These are phyloP conservation scores for Siniperca chuatsi DNA, from an alignment of 2,113 vertebrate genomes.

Conservation along the genomic window DNA sequence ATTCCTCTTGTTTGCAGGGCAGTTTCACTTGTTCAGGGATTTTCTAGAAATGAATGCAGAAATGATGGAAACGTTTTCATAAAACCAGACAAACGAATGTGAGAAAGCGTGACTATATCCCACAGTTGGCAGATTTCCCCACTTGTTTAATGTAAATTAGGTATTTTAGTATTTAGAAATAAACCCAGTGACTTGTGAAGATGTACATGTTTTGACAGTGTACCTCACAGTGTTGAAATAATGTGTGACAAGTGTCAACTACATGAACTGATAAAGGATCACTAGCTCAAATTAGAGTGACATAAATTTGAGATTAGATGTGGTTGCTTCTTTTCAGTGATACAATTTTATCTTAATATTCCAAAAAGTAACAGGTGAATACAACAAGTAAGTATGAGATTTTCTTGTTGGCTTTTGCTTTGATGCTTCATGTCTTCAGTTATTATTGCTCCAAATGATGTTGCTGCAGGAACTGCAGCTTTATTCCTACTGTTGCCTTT, in stretches of 20 bases:
- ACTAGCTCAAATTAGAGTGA: neutral
- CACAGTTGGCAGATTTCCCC: neutral
- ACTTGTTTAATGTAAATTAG: neutral
- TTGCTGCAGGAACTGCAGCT: neutral
- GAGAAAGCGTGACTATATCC: neutral
- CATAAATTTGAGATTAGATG: too few species aligned
- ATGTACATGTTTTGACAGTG: neutral
- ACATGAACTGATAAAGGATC: neutral
- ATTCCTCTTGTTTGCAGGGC: neutral
- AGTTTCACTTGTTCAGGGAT: neutral
- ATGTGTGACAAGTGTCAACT: neutral
- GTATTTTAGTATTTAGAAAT: neutral
- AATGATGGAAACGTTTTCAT: too few species aligned
- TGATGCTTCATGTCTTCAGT: neutral
- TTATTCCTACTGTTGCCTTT: neutral
- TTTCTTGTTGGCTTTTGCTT: neutral
- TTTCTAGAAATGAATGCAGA: neutral
- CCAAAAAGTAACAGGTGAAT: neutral
- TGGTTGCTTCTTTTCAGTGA: too few species aligned
- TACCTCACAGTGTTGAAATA: neutral
- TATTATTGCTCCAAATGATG: neutral
- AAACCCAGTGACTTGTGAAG: too few species aligned
- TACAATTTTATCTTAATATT: too few species aligned
- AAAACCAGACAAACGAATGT: neutral
- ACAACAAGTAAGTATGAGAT: neutral